phyloP scores from a whole-genome alignment of 2,113 vertebrate genomes.

The Anarrhichthys ocellatus region DNA sequence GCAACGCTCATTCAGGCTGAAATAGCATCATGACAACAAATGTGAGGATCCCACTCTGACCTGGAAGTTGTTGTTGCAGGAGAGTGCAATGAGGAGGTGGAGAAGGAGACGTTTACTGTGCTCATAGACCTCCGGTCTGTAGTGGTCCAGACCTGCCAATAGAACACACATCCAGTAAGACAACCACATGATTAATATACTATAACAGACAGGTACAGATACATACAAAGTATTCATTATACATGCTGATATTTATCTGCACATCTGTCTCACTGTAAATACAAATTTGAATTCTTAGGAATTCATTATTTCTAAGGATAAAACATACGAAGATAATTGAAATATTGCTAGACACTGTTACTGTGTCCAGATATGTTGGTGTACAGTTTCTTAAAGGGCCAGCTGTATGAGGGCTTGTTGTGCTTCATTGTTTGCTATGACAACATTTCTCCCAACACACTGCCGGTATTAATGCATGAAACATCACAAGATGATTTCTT shows the following conservation, averaged over 20 bases:
- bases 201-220: background rate
- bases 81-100: conserved; percentile 94
- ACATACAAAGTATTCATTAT: background rate
- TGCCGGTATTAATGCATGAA: background rate
- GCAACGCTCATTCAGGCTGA: background rate
- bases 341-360: background rate
- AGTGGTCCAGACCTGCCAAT: conserved; percentile 94
- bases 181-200: background rate
- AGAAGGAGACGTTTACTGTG: conserved; percentile 97
- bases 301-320: background rate
- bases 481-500: conserved; percentile 21
- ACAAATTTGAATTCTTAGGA: background rate
- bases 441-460: background rate
- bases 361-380: background rate
- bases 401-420: background rate
- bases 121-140: conserved; percentile 96
- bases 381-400: background rate
- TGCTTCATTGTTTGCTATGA: background rate
- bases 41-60: conserved; percentile 42
- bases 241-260: background rate
- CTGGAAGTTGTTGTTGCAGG: conserved; percentile 96
- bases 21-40: background rate
- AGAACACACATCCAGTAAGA: conserved; percentile 27
- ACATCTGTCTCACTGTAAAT: background rate
- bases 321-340: background rate